phyloP scores from a whole-genome alignment of 2,888 invertebrate genomes.

The Ectropis crepuscularia region DNA sequence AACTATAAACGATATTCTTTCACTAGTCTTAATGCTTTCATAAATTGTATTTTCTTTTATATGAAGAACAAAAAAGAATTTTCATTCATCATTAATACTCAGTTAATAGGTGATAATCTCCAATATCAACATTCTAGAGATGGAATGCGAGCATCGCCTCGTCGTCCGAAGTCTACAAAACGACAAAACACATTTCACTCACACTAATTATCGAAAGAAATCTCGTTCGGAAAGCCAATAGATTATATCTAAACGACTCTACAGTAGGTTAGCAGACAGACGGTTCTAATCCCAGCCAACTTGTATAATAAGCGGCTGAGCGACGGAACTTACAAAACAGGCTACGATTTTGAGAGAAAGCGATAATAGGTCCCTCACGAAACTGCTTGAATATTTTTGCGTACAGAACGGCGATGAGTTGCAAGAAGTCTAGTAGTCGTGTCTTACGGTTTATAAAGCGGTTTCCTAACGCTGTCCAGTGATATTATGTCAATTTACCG shows the following conservation, averaged over 20 bases:
- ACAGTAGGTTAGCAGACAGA: slow-evolving; percentile 11
- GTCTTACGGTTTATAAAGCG: slow-evolving; percentile 13
- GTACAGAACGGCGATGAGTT: slow-evolving; percentile 12
- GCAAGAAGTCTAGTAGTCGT: slow-evolving; percentile 18
- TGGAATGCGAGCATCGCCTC: not conserved
- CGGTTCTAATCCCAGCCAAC: slow-evolving; percentile 3
- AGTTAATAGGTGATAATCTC: not conserved
- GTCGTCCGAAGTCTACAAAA: not conserved
- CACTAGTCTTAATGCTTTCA: too few relatives aligned
- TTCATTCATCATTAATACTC: too few relatives aligned
- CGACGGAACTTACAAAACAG: not conserved
- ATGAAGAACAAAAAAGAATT: too few relatives aligned
- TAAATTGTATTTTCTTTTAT: too few relatives aligned
- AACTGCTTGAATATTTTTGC: not conserved
- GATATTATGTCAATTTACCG: slow-evolving; percentile 20
- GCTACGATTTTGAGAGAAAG: not conserved
- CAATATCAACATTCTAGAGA: slow-evolving; percentile 1
- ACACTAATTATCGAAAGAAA: slow-evolving; percentile 21
- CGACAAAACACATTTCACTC: slow-evolving; percentile 13
- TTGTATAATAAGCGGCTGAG: not conserved
- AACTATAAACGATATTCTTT: too few relatives aligned
- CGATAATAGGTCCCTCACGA: not conserved
- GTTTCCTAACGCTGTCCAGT: slow-evolving; percentile 11
- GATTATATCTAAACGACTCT: slow-evolving; percentile 17
- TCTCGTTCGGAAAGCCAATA: slow-evolving; percentile 13